Conservation (phyloP, 2,888 invertebrate genomes). For the Campopleginae sp. region DNA sequence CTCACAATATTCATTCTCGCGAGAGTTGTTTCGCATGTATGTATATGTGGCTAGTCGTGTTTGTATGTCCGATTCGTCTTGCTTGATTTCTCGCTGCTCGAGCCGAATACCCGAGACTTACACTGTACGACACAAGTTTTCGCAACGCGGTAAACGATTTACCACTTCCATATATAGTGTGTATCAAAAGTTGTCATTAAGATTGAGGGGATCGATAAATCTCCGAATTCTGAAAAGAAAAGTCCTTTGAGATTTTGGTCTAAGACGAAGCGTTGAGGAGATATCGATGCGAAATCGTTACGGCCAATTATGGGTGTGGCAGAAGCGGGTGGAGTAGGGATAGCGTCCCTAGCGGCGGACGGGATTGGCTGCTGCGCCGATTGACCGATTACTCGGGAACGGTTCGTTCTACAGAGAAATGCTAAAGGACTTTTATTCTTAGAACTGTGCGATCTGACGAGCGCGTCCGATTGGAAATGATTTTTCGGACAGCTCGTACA, state of each 20-base stretch:
- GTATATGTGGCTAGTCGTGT: constrained; percentile 30
- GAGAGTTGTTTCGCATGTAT: not conserved
- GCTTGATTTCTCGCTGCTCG: constrained; percentile 55
- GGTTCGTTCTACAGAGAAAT: not conserved
- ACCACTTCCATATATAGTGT: not conserved
- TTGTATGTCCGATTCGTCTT: constrained; percentile 43
- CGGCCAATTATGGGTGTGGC: not conserved
- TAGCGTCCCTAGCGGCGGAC: not conserved
- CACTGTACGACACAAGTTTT: constrained; percentile 47
- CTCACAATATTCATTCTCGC: constrained; percentile 62
- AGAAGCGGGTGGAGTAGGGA: not conserved
- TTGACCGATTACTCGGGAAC: not conserved
- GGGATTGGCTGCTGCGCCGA: not conserved
- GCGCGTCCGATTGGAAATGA: not conserved
- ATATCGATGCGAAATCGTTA: not conserved
- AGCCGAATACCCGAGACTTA: constrained; percentile 27
- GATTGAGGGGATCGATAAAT: not conserved
- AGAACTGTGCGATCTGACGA: not conserved
- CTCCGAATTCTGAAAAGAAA: not conserved
- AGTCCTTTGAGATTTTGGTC: not conserved
- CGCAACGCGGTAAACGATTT: constrained; percentile 30
- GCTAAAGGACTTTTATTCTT: not conserved
- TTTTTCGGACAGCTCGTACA: not conserved
- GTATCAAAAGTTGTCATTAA: not conserved
- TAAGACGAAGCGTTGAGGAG: not conserved